phyloP scores from a whole-genome alignment of 1,140 invertebrate species.

The Aphis gossypii region DNA sequence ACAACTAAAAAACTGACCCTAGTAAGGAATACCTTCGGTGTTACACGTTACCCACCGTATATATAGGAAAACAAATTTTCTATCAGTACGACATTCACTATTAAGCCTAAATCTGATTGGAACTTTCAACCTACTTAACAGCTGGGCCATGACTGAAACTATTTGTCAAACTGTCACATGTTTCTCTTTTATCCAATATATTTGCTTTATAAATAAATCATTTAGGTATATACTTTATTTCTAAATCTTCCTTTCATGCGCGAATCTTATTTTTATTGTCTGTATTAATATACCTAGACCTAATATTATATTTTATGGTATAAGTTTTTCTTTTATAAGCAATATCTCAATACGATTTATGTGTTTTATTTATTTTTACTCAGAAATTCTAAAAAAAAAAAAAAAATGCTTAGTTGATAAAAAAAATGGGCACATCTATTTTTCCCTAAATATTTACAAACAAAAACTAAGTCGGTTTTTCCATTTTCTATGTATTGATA shows the following conservation, averaged over 20 bases:
- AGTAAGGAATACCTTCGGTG: not conserved
- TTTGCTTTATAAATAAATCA: not conserved
- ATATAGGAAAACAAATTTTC: constrained; percentile 46
- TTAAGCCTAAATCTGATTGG: not conserved
- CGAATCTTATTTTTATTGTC: not conserved
- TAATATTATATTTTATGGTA: too few species aligned
- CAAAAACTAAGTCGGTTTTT: not conserved
- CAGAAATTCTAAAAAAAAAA: too few species aligned
- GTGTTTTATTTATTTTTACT: too few species aligned
- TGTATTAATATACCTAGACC: not conserved
- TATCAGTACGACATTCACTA: not conserved
- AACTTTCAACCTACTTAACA: constrained; percentile 45
- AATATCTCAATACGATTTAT: too few species aligned
- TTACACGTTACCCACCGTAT: not conserved
- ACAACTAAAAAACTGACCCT: not conserved
- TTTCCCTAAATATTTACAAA: not conserved
- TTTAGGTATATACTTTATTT: constrained; percentile 15
- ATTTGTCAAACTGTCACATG: constrained; percentile 52
- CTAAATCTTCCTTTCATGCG: not conserved
- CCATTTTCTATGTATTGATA: not conserved
- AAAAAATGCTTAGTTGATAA: too few species aligned
- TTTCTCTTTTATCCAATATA: not conserved
- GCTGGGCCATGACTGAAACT: not conserved
- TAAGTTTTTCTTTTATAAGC: too few species aligned
- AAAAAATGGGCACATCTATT: too few species aligned